These are phyloP conservation scores for Vombatus ursinus DNA, from an alignment of 2,113 vertebrate genomes.

Conservation along the genomic window DNA sequence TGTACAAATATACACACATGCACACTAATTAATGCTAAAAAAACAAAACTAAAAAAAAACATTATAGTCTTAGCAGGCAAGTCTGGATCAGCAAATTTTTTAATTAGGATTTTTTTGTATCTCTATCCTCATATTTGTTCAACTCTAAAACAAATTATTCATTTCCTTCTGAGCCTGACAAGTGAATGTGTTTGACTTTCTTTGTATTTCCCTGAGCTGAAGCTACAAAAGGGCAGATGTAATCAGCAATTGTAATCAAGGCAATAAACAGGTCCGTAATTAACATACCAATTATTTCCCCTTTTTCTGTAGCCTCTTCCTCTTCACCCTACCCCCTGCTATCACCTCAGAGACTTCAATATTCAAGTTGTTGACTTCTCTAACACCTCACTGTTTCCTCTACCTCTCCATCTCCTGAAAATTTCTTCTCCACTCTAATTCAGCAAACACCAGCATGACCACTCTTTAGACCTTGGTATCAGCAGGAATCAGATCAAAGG, in stretches of 20 bases:
- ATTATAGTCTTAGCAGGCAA: neutral
- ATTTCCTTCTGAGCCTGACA: conserved; percentile 5
- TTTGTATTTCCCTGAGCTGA: neutral
- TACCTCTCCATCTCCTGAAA: neutral
- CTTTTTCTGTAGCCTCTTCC: neutral
- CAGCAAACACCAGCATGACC: neutral
- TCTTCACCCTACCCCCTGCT: neutral
- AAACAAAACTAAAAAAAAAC: neutral
- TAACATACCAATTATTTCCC: neutral
- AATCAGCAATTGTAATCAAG: neutral
- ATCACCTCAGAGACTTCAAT: neutral
- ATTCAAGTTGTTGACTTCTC: neutral
- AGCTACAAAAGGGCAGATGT: neutral
- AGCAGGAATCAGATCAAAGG: neutral
- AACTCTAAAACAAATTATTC: conserved; percentile 1
- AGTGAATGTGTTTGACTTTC: conserved; percentile 6
- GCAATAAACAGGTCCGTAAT: neutral
- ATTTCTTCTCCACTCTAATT: neutral
- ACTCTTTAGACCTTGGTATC: neutral
- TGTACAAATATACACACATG: neutral
- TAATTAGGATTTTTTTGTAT: neutral
- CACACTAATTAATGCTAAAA: neutral
- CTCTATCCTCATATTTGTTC: conserved; percentile 1
- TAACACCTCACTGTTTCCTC: neutral
- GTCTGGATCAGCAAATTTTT: conserved; percentile 9